Base-by-base conservation (phyloP, 2,113 vertebrate genomes). In the Phaethornis superciliosus region DNA sequence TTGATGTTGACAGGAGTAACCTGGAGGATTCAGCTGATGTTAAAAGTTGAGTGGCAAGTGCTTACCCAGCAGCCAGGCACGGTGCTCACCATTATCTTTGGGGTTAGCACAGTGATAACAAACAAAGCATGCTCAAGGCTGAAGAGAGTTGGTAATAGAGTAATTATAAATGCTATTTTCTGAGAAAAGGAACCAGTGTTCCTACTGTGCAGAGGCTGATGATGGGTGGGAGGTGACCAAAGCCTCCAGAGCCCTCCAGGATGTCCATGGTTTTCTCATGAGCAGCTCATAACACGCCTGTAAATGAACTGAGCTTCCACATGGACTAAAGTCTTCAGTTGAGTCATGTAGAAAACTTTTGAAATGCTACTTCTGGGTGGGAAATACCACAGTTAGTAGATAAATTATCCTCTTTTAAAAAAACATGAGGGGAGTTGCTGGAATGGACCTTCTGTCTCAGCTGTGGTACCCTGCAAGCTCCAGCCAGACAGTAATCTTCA, bases 201-300 rank as follows among this genome's bases (percentile, higher is more conserved):
- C 0, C 22, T 15, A 0, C 3, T 2, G 24, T 62, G 68, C 27
- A 11, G 69, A 28, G 52, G 47, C 27, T 2, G 21, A 0, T 24
- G 63, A 1, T 18, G 28, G 71, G 1, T 17, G 42, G 78, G 74
- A 78, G 30, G 37, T 28, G 37, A 27, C 23, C 28, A 13, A 12
- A n/a, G 47, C 52, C 44, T 46, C n/a, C 15, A 4, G 15, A 24
- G 74, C 18, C 44, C 67, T 55, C 11, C 37, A 4, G 30, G 8
- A 28, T 0, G 1, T 22, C 23, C 0, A 0, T 5, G 4, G 27
- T 28, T 72, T 68, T n/a, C 54, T 64, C 1, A 0, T 6, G 40
- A 62, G 80, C 7, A 0, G 10, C 30, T 22, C 10, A 20, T 52
- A 6, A 6, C 0, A 0, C 30, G 27, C 7, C 35, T 60, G 54